These are phyloP conservation scores for Phainopepla nitens DNA, from an alignment of 2,113 vertebrate species.

Conservation along the genomic window DNA sequence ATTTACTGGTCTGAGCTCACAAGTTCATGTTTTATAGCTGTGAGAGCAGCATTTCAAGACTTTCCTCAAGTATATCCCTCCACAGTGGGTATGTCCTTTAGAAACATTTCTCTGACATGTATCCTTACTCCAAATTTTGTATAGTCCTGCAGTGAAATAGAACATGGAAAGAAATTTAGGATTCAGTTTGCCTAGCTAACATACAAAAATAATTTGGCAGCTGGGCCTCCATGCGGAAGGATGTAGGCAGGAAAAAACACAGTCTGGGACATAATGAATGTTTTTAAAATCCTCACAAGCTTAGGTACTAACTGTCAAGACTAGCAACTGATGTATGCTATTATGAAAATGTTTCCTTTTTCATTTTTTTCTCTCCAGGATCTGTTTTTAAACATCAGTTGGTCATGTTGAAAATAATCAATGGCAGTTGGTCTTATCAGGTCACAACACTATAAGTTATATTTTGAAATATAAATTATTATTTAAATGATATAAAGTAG, in stretches of 20 bases:
- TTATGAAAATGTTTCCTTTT: background rate
- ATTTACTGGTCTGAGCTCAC: background rate
- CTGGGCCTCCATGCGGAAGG: background rate
- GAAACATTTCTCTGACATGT: background rate
- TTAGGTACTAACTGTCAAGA: background rate
- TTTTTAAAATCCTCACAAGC: background rate
- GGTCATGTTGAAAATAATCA: slow-evolving; percentile 7
- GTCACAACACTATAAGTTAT: background rate
- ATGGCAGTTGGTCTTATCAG: slow-evolving; percentile 12
- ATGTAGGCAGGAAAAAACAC: background rate
- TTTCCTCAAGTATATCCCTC: background rate
- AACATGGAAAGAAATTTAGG: background rate
- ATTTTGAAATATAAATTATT: slow-evolving; percentile 49
- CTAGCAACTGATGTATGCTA: background rate
- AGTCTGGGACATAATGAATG: background rate
- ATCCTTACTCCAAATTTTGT: background rate
- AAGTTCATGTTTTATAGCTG: background rate
- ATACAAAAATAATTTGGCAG: slow-evolving; percentile 2
- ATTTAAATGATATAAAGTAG: slow-evolving; percentile 34
- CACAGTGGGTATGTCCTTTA: background rate
- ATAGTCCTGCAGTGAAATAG: background rate
- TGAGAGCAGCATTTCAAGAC: background rate
- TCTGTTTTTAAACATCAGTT: background rate
- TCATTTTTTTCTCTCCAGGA: background rate
- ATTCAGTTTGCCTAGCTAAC: background rate